Conservation (phyloP, 2,888 invertebrate species). For the Anticlea derivata region DNA sequence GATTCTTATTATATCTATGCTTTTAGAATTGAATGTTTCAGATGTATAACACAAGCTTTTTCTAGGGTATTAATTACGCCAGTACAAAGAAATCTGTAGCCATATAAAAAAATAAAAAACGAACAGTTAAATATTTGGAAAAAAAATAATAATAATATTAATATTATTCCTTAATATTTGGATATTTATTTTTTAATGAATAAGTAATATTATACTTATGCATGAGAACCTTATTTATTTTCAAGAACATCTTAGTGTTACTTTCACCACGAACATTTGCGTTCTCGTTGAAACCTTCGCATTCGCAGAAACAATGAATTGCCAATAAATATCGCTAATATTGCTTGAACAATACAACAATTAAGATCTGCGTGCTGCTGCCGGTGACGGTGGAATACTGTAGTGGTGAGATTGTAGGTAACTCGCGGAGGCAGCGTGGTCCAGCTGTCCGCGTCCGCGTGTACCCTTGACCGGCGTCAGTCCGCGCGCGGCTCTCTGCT, state of each 20-base stretch:
- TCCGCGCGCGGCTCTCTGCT: constrained; percentile 68
- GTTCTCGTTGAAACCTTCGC: constrained; percentile 16
- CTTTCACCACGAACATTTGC: constrained; percentile 18
- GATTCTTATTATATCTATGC: too few relatives aligned
- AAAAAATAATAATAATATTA: too few relatives aligned
- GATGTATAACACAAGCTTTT: too few relatives aligned
- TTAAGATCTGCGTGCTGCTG: constrained; percentile 27
- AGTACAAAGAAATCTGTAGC: too few relatives aligned
- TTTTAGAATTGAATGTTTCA: too few relatives aligned
- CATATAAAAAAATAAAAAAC: too few relatives aligned
- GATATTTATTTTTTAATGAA: too few relatives aligned
- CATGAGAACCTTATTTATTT: constrained; percentile 2
- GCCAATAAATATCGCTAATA: constrained; percentile 21
- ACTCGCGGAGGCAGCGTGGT: constrained; percentile 33
- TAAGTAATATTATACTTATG: not conserved
- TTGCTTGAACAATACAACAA: constrained; percentile 37
- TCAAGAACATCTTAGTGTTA: constrained; percentile 9
- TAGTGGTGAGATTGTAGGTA: constrained; percentile 10
- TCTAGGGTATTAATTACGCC: too few relatives aligned
- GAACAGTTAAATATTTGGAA: too few relatives aligned
- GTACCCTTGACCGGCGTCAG: constrained; percentile 75
- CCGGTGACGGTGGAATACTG: constrained; percentile 22
- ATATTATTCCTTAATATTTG: too few relatives aligned
- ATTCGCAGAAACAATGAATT: constrained; percentile 20
- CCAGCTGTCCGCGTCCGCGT: constrained; percentile 49